Evolutionary conservation across 2,888 invertebrate genomes (phyloP).

Genomic region (Melanostoma scalare): DNA sequence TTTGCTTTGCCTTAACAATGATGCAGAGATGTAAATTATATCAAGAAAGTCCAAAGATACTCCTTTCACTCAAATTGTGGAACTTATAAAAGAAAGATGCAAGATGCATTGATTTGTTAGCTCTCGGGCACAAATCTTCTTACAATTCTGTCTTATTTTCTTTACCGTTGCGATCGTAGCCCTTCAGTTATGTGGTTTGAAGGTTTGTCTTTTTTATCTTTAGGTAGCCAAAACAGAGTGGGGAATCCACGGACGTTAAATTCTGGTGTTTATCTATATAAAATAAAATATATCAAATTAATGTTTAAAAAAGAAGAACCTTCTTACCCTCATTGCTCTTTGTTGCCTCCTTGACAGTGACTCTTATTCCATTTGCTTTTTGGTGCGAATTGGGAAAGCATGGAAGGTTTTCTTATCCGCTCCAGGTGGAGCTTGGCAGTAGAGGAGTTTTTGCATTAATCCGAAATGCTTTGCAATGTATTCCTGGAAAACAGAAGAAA

Average conservation of each 20-base stretch:
- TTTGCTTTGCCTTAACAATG: constrained; percentile 30
- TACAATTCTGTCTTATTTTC: constrained; percentile 81
- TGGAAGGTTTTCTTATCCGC: too few relatives aligned
- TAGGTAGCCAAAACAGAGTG: constrained; percentile 97
- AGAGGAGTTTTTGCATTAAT: too few relatives aligned
- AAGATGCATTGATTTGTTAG: constrained; percentile 37
- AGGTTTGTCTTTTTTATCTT: constrained; percentile 89
- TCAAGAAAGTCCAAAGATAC: constrained; percentile 38
- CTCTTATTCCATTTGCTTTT: too few relatives aligned
- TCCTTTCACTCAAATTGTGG: constrained; percentile 60
- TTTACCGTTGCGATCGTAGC: constrained; percentile 93
- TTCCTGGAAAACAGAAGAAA: too few relatives aligned
- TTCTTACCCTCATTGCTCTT: too few relatives aligned
- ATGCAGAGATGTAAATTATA: constrained; percentile 11
- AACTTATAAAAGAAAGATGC: constrained; percentile 57
- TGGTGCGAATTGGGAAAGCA: too few relatives aligned
- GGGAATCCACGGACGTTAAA: constrained; percentile 99
- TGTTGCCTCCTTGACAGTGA: too few relatives aligned
- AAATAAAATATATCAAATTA: too few relatives aligned
- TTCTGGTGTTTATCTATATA: constrained; percentile 82
- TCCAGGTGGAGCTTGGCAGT: too few relatives aligned
- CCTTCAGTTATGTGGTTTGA: constrained; percentile 94
- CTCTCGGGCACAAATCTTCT: constrained; percentile 42
- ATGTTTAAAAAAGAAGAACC: too few relatives aligned
- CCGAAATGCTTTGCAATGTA: too few relatives aligned